A percentile compares a stretch with the other conserved stretches of the same genome.
Evolutionary conservation across 2,113 vertebrate genomes (phyloP).

Genomic region (Myocastor coypus): DNA sequence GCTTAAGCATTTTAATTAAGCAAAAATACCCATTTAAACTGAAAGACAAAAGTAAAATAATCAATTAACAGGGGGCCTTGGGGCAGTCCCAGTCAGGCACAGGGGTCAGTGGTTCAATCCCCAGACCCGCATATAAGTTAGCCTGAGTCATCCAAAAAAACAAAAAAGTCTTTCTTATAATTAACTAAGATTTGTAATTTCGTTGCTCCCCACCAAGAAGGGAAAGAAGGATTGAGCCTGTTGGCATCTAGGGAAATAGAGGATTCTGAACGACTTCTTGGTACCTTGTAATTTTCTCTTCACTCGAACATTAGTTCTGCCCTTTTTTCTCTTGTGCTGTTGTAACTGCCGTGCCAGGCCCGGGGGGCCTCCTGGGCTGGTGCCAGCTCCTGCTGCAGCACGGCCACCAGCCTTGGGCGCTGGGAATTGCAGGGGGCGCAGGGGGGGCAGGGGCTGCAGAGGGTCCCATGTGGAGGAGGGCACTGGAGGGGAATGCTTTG

Average conservation of each 20-base stretch:
- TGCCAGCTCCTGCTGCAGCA: neutral
- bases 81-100: too few relatives aligned
- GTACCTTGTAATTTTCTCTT: neutral
- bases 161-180: too few relatives aligned
- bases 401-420: fast-evolving
- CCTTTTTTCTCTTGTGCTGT: neutral
- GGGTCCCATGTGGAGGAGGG: neutral
- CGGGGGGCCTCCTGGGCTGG: neutral
- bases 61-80: neutral
- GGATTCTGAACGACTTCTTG: neutral
- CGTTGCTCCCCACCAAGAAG: neutral
- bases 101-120: too few relatives aligned
- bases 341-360: neutral
- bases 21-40: neutral
- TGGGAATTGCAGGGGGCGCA: neutral
- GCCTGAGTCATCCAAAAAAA: too few relatives aligned
- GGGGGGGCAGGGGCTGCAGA: neutral
- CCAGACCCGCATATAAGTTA: too few relatives aligned
- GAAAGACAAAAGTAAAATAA: neutral
- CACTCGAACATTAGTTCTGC: neutral
- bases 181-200: neutral
- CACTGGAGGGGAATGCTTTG: neutral
- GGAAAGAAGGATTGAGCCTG: neutral
- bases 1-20: neutral
- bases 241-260: neutral